These are phyloP conservation scores for Arctocebus calabarensis DNA, from an alignment of 2,797 vertebrate species.

Conservation along the genomic window DNA sequence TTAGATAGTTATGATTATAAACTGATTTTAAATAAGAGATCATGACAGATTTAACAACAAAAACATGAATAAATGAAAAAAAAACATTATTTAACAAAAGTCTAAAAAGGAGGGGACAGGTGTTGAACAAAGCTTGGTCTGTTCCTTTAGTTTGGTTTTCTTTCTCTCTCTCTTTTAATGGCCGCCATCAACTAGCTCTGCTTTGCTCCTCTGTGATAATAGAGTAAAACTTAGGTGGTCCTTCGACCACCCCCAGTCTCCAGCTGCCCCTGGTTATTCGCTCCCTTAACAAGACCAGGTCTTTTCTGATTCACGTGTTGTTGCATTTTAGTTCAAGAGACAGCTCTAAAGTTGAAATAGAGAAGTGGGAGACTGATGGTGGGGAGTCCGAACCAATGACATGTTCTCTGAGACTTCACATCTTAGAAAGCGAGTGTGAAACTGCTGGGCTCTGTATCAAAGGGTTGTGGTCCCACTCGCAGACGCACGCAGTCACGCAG, in stretches of 20 bases:
- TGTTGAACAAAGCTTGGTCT: neutral
- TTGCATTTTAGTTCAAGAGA: slow-evolving; percentile 18
- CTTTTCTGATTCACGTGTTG: neutral
- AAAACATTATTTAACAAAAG: neutral
- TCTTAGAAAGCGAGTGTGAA: neutral
- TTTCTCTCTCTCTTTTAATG: neutral
- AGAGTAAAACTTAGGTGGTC: slow-evolving; percentile 67
- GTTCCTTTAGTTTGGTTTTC: neutral
- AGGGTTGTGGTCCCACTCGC: neutral
- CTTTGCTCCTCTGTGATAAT: slow-evolving; percentile 24
- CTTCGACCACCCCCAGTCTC: neutral
- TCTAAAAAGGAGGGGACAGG: neutral
- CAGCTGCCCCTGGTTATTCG: slow-evolving; percentile 28
- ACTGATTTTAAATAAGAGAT: neutral
- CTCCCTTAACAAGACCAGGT: slow-evolving; percentile 40
- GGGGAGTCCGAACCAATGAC: neutral
- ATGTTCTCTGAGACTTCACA: neutral
- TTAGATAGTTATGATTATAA: neutral
- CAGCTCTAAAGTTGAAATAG: neutral
- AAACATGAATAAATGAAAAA: neutral
- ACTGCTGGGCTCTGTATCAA: neutral
- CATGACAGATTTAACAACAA: neutral
- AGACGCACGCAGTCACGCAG: fast-evolving
- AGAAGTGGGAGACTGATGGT: neutral
- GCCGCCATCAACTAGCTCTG: neutral